phyloP scores from a whole-genome alignment of 2,113 vertebrate species.

The Eptesicus fuscus region DNA sequence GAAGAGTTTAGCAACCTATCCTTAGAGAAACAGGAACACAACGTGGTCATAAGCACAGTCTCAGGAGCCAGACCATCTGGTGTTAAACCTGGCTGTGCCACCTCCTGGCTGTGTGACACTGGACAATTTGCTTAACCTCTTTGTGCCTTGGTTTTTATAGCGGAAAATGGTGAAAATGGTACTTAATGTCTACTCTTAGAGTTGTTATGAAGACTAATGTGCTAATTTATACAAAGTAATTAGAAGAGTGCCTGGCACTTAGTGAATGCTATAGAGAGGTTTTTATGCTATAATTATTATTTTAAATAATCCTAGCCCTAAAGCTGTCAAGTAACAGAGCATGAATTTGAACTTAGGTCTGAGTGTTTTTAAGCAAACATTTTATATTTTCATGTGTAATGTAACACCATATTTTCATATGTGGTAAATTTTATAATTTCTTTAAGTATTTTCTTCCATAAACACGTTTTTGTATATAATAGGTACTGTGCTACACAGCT shows the following conservation, averaged over 20 bases:
- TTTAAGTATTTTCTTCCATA: neutral
- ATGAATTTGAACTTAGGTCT: neutral
- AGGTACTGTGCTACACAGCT: neutral
- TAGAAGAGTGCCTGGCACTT: neutral
- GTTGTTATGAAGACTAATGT: neutral
- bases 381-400: neutral
- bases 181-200: neutral
- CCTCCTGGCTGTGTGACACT: neutral
- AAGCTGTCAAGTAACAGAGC: neutral
- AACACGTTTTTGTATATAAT: neutral
- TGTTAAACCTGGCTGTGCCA: neutral
- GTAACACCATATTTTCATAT: neutral
- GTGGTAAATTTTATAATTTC: constrained; percentile 13
- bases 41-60: neutral
- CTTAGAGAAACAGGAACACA: neutral
- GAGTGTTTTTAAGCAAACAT: neutral
- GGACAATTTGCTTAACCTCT: neutral
- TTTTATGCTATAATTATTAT: neutral
- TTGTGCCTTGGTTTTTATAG: constrained; percentile 5
- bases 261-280: neutral
- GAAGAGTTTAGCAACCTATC: neutral
- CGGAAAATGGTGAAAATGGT: neutral
- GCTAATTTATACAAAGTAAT: neutral
- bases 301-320: neutral
- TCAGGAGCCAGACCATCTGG: neutral